A percentile compares a stretch with the other conserved stretches of the same genome.
These are phyloP conservation scores for Platycnemis pennipes DNA, from an alignment of 2,888 invertebrate species.

Conservation along the genomic window DNA sequence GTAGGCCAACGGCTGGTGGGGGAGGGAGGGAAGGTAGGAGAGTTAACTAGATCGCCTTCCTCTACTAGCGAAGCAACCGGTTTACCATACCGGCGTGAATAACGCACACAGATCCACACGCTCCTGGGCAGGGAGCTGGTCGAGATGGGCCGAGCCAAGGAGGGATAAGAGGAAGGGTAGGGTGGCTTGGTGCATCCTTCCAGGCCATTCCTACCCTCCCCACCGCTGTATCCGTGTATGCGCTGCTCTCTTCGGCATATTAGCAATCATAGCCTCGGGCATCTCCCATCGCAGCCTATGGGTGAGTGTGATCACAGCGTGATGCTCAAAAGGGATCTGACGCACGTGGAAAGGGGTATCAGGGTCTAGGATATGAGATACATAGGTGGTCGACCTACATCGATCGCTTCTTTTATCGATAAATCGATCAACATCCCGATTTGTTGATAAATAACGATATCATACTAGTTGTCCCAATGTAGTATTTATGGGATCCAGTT, in stretches of 20 bases:
- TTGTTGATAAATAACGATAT: too few relatives aligned
- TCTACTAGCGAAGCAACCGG: background rate
- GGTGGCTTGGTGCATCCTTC: background rate
- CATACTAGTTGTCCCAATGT: too few relatives aligned
- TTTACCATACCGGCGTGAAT: background rate
- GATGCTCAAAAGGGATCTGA: background rate
- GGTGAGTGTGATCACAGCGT: background rate
- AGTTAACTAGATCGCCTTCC: background rate
- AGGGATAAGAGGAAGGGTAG: background rate
- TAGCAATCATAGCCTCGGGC: constrained; percentile 5
- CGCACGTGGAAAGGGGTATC: background rate
- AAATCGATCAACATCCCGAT: too few relatives aligned
- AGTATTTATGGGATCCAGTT: too few relatives aligned
- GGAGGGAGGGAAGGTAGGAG: background rate
- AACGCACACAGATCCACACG: background rate
- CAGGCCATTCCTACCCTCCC: background rate
- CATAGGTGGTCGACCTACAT: too few relatives aligned
- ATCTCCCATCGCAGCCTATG: background rate
- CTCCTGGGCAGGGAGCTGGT: background rate
- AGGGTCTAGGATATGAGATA: background rate
- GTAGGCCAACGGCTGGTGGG: background rate
- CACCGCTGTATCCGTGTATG: background rate
- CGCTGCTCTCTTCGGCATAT: background rate
- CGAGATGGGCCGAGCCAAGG: background rate
- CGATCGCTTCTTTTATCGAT: too few relatives aligned